phyloP scores from a whole-genome alignment of 2,113 vertebrate genomes.

The Mobula birostris region DNA sequence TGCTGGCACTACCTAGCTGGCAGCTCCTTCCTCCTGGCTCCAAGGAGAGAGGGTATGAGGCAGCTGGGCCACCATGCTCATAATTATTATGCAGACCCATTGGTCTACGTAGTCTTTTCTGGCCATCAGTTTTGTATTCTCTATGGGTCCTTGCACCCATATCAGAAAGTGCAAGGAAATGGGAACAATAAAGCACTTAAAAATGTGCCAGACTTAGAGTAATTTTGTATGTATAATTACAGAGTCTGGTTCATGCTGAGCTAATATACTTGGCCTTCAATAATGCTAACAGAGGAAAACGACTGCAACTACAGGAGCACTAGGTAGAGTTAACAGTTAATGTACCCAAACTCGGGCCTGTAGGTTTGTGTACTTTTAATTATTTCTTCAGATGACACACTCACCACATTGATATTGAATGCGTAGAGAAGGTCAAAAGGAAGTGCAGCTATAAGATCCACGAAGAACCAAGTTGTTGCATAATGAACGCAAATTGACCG shows the following conservation, averaged over 20 bases:
- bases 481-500: slow-evolving; percentile 73
- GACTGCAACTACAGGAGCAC: too few species aligned
- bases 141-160: not conserved
- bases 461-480: slow-evolving; percentile 73
- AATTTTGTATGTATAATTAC: not conserved
- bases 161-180: not conserved
- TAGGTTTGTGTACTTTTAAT: not conserved
- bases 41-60: not conserved
- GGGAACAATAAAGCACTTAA: not conserved
- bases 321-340: not conserved
- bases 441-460: slow-evolving; percentile 69
- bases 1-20: not conserved
- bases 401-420: slow-evolving; percentile 73
- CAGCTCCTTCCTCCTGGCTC: too few species aligned
- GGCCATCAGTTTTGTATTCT: not conserved
- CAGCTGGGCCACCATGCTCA: not conserved
- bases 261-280: not conserved
- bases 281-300: too few species aligned
- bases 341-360: too few species aligned
- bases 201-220: not conserved
- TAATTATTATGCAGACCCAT: not conserved
- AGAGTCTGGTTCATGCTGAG: not conserved
- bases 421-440: slow-evolving; percentile 72
- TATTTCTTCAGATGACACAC: slow-evolving; percentile 39
- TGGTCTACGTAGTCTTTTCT: not conserved